Base-by-base conservation (phyloP, 2,888 invertebrate species). In the Hermaeophaga mercurialis region DNA sequence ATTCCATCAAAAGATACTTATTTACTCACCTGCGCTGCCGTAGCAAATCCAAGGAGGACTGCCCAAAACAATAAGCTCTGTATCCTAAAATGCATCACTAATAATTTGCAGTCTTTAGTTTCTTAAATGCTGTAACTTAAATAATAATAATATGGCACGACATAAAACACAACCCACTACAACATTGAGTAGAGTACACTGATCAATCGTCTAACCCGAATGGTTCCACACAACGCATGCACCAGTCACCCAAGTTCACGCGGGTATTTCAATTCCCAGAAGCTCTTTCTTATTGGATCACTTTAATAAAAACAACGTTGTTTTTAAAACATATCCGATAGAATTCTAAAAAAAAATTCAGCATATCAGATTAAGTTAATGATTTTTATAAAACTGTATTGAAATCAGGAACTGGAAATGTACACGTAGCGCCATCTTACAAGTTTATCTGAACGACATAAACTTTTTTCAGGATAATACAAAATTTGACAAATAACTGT, bases 61-160 rank as follows among this genome's bases (percentile, higher is more conserved):
- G 86, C 84, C 83, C 84, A 84, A 81, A 84, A 84, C 82, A 87
- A 80, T 83, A 86, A 81, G 81, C 85, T 80, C 78, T 83, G 85
- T 86, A 87, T 87, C 87, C 87, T 85, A 79, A 85, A 86, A 84
- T 87, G 84, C 88, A 88, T 88, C 83, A 85, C 85, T 74, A 76
- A 82, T 79, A 80, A 69, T 73, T 71, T 70, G 64, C 69, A 60
- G 56, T 56, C 58, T 58, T 64, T 70, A 68, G 71, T 70, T 72
- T 73, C 67, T 71, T 71, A 70, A 68, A 66, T 68, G 64, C 70
- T 65, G 65, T 68, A 66, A 66, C 64, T 71, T 68, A 66, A 65
- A 69, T 70, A 73, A 72, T 69, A 67, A 70, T 70, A 72, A 73
- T 73, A 72, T 74, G 75, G 75, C 76, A 75, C 76, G 70, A 73